phyloP scores from a whole-genome alignment of 2,888 invertebrate genomes.

The Luperina testacea region DNA sequence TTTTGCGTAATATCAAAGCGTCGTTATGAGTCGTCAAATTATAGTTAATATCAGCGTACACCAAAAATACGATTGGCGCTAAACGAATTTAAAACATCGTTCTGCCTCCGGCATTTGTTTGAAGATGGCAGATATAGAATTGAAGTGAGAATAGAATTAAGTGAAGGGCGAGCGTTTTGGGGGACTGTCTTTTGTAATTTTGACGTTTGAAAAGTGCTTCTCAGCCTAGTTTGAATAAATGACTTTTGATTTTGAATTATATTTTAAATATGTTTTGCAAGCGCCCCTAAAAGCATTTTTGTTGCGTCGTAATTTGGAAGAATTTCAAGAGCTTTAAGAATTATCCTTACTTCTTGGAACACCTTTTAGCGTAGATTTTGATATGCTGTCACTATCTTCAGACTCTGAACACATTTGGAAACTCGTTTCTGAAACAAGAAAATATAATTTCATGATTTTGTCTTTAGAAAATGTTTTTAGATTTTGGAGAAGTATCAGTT shows the following conservation, averaged over 20 bases:
- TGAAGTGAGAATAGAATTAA: too few relatives aligned
- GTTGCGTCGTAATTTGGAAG: neutral
- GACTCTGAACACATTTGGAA: conserved; percentile 89
- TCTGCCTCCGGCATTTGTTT: neutral
- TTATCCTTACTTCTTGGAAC: conserved; percentile 84
- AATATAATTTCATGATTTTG: neutral
- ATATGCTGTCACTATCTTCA: conserved; percentile 89
- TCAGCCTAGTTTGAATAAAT: too few relatives aligned
- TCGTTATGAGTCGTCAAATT: neutral
- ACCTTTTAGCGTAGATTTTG: conserved; percentile 87
- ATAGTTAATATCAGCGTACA: neutral
- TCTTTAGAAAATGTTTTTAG: neutral
- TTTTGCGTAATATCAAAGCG: too few relatives aligned
- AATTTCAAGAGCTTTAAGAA: neutral
- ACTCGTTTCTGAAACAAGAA: conserved; percentile 85
- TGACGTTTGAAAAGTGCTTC: too few relatives aligned
- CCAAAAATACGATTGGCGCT: neutral
- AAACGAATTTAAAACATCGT: neutral
- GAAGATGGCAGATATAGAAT: neutral
- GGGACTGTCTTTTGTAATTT: too few relatives aligned
- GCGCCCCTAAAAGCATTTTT: too few relatives aligned
- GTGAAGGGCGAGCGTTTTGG: too few relatives aligned
- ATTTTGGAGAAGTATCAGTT: neutral
- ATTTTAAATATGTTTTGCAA: neutral
- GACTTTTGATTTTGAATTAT: too few relatives aligned